Evolutionary conservation across 2,113 vertebrate genomes (phyloP).

Genomic region (Pollimyrus isidori): DNA sequence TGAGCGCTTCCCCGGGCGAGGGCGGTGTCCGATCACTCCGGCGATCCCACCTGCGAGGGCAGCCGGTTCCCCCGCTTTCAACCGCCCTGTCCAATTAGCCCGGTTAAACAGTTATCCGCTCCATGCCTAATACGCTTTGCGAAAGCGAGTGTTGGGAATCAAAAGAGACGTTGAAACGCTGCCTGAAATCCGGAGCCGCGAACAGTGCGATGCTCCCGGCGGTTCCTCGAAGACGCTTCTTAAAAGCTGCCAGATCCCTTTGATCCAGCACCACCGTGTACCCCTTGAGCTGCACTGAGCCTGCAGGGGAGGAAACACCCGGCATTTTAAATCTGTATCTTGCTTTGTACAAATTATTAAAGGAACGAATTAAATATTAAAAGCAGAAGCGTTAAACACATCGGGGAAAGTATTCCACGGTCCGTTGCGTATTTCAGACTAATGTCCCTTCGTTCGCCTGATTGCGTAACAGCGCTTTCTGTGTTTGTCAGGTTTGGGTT

Average conservation of each 20-base stretch:
- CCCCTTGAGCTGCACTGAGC: neutral
- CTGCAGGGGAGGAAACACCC: neutral
- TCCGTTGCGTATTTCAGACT: neutral
- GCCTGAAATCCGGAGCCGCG: neutral
- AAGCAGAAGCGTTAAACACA: neutral
- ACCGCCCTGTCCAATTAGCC: neutral
- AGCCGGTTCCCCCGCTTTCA: constrained; percentile 33
- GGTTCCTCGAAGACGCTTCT: neutral
- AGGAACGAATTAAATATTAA: neutral
- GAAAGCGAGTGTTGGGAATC: neutral
- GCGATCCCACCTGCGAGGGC: neutral
- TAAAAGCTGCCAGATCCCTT: neutral
- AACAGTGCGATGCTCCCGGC: neutral
- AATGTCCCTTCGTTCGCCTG: neutral
- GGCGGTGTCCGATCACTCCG: neutral
- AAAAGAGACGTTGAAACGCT: neutral
- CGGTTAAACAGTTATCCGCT: neutral
- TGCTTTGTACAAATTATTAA: neutral
- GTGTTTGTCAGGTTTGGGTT: constrained; percentile 9
- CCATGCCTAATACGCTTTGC: neutral
- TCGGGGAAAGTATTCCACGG: neutral
- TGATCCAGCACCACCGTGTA: neutral
- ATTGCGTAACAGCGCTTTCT: neutral
- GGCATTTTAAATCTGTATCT: neutral
- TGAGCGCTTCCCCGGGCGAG: neutral